These are phyloP conservation scores for Agonopterix heracliana DNA, from an alignment of 2,888 invertebrate genomes.

Conservation along the genomic window DNA sequence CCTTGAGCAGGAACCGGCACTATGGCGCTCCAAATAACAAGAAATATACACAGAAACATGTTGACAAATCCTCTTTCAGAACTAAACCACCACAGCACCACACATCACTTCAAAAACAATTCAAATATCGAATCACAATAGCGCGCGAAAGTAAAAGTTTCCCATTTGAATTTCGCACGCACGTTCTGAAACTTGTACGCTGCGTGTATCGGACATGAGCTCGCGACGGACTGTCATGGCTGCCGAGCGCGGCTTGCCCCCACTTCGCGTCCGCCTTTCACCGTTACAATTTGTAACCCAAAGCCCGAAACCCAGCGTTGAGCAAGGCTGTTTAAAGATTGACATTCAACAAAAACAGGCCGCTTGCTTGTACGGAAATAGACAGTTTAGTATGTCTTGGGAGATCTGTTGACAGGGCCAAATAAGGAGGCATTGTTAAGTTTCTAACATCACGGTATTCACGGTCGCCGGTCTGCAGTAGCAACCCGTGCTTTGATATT, in stretches of 20 bases:
- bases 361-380: conserved; percentile 54
- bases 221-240: conserved; percentile 41
- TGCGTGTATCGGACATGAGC: conserved; percentile 26
- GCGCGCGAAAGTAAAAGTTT: conserved; percentile 55
- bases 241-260: conserved; percentile 35
- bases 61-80: conserved; percentile 37
- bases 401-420: background rate
- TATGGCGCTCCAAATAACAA: conserved; percentile 65
- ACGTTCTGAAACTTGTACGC: conserved; percentile 9
- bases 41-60: conserved; percentile 58
- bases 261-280: conserved; percentile 48
- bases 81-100: conserved; percentile 37
- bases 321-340: conserved; percentile 71
- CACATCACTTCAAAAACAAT: conserved; percentile 17
- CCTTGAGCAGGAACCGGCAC: conserved; percentile 61
- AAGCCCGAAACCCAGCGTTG: conserved; percentile 60
- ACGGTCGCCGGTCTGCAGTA: too few relatives aligned
- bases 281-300: conserved; percentile 64
- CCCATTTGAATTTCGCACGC: conserved; percentile 17
- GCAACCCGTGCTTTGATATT: too few relatives aligned
- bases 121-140: conserved; percentile 19
- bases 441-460: background rate
- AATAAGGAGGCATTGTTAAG: conserved; percentile 1
- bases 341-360: conserved; percentile 69
- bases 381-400: conserved; percentile 20